Conservation (phyloP, 2,113 vertebrate genomes). For the Thalassarche chlororhynchos region DNA sequence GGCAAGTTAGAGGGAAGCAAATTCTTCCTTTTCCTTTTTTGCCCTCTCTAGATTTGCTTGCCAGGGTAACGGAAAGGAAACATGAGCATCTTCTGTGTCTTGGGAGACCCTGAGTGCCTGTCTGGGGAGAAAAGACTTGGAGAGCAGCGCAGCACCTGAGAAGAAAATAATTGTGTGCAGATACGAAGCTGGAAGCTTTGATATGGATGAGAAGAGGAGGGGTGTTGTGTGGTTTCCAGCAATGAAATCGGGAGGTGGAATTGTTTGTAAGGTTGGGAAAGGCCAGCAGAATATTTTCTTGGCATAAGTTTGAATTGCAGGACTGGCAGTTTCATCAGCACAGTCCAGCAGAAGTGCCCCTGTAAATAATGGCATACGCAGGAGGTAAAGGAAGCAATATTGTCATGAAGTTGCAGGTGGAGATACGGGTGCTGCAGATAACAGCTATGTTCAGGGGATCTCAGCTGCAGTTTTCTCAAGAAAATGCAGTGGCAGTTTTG, state of each 20-base stretch:
- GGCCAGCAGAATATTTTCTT: neutral
- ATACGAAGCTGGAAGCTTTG: neutral
- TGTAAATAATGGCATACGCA: neutral
- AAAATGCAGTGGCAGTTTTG: neutral
- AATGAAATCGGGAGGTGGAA: neutral
- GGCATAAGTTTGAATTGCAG: neutral
- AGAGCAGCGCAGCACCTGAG: neutral
- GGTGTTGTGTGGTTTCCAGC: neutral
- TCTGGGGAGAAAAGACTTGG: accelerated
- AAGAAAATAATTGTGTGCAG: neutral
- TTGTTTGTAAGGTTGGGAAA: neutral
- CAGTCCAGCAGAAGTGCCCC: neutral
- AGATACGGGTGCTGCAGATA: neutral
- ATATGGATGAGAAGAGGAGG: neutral
- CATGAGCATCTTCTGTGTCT: neutral
- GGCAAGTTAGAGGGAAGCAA: neutral
- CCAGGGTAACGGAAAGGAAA: neutral
- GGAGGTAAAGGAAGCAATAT: neutral
- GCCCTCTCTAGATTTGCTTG: neutral
- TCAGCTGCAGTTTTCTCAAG: neutral
- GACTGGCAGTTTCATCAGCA: neutral
- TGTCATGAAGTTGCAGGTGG: neutral
- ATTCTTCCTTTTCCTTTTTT: neutral
- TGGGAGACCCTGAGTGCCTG: neutral
- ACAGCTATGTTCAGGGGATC: neutral